phyloP scores from a whole-genome alignment of 2,888 invertebrate genomes.

The Zaprionus obscuricornis region DNA sequence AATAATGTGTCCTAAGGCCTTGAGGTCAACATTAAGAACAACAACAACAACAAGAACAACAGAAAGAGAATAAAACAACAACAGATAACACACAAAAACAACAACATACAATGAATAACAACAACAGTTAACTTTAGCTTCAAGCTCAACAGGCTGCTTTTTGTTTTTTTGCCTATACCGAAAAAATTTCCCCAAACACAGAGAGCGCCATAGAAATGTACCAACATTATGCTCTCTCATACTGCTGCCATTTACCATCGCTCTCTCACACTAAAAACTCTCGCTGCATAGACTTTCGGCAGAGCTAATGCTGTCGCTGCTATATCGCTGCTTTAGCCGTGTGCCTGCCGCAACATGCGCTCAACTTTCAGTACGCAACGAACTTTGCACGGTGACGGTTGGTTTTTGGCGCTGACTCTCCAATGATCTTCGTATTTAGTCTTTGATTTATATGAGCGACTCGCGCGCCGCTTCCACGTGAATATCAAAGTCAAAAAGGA shows the following conservation, averaged over 20 bases:
- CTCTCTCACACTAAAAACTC: slow-evolving; percentile 1
- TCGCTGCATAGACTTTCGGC: slow-evolving; percentile 37
- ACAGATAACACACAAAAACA: slow-evolving; percentile 24
- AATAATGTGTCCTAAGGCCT: slow-evolving; percentile 64
- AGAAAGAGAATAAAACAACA: slow-evolving; percentile 14
- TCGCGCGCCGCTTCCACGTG: slow-evolving; percentile 56
- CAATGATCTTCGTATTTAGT: slow-evolving; percentile 5
- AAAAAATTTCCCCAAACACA: slow-evolving; percentile 62
- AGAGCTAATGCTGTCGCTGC: slow-evolving; percentile 20
- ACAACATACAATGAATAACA: slow-evolving; percentile 4
- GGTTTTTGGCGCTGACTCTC: slow-evolving; percentile 1
- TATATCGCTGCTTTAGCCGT: slow-evolving; percentile 9
- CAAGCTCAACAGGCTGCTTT: slow-evolving; percentile 72
- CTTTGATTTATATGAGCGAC: slow-evolving; percentile 13
- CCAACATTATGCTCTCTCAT: slow-evolving; percentile 3
- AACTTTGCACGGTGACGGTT: slow-evolving; percentile 68
- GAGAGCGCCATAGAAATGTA: slow-evolving; percentile 23
- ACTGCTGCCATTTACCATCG: background rate
- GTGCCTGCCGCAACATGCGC: slow-evolving; percentile 66
- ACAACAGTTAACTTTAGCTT: slow-evolving; percentile 12
- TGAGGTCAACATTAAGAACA: slow-evolving; percentile 44
- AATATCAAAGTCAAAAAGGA: slow-evolving; percentile 40
- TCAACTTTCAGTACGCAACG: slow-evolving; percentile 66
- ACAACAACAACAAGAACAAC: slow-evolving; percentile 4
- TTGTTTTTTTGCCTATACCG: slow-evolving; percentile 24